phyloP scores from a whole-genome alignment of 2,888 invertebrate genomes.

The Drosophila atripex region DNA sequence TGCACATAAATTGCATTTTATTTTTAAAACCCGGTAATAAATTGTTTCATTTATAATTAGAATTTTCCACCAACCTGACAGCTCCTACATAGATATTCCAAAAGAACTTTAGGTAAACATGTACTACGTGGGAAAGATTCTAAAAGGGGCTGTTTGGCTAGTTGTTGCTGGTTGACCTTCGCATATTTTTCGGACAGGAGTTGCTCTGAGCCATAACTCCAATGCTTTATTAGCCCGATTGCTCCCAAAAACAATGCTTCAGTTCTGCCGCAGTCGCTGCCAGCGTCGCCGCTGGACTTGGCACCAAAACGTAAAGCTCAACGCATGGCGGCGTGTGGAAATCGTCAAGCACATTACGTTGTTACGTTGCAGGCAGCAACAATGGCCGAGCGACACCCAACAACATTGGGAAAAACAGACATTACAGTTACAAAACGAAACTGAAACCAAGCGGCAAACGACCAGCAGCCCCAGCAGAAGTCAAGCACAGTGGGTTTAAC shows the following conservation, averaged over 20 bases:
- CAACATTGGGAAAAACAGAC: conserved; percentile 58
- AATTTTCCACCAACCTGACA: conserved; percentile 69
- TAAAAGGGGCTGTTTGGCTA: not conserved
- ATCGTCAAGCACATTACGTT: conserved; percentile 73
- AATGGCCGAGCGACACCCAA: conserved; percentile 20
- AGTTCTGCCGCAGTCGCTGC: conserved; percentile 9
- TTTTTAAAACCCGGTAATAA: conserved; percentile 78
- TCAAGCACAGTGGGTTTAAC: conserved; percentile 10
- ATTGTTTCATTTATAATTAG: conserved; percentile 78
- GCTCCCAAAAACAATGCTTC: conserved; percentile 34
- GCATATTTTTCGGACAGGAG: conserved; percentile 69
- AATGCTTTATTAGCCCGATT: conserved; percentile 63
- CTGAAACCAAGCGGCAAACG: conserved; percentile 57
- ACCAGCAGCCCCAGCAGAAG: conserved; percentile 14
- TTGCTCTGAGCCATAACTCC: conserved; percentile 33
- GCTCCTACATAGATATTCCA: conserved; percentile 25
- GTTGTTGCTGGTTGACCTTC: conserved; percentile 67
- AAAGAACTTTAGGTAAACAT: conserved; percentile 23
- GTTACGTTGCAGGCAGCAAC: conserved; percentile 52
- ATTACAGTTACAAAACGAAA: conserved; percentile 78
- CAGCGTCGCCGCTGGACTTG: conserved; percentile 80
- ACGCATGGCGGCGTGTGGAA: conserved; percentile 68
- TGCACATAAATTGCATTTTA: conserved; percentile 72
- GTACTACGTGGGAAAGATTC: not conserved
- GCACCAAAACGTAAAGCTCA: conserved; percentile 76